These are phyloP conservation scores for Leptopilina syphax DNA, from an alignment of 2,888 invertebrate species.

Conservation along the genomic window DNA sequence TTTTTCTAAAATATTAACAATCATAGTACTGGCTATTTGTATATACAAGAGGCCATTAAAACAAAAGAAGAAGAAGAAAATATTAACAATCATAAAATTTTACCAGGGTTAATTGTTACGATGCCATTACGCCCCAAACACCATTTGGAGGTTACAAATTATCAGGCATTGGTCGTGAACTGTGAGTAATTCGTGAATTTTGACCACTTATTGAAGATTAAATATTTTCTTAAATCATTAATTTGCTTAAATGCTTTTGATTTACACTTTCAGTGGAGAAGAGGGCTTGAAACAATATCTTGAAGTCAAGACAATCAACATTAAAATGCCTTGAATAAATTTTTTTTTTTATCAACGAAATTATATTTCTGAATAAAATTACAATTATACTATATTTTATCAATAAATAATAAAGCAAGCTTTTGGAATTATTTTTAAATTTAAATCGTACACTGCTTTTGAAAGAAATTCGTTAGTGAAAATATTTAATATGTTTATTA, in stretches of 20 bases:
- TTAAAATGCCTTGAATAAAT: slow-evolving; percentile 82
- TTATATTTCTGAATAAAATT: slow-evolving; percentile 43
- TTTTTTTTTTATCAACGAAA: slow-evolving; percentile 62
- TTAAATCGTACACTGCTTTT: no score
- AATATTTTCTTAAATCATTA: neutral
- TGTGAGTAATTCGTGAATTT: slow-evolving; percentile 62
- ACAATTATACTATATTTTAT: slow-evolving; percentile 3
- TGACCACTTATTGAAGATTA: no score
- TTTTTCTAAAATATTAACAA: neutral
- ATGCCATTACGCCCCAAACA: slow-evolving; percentile 84
- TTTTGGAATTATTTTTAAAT: no score
- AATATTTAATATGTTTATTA: neutral
- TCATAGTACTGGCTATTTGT: no score
- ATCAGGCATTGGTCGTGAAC: slow-evolving; percentile 91
- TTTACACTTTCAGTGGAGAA: slow-evolving; percentile 82
- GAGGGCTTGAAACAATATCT: slow-evolving; percentile 88
- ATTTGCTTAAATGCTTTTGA: neutral
- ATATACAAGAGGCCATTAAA: no score
- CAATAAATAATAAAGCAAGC: slow-evolving; percentile 3
- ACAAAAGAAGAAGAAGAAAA: no score
- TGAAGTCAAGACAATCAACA: slow-evolving; percentile 77
- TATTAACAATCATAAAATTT: neutral
- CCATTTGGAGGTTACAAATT: slow-evolving; percentile 94
- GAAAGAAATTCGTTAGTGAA: neutral
- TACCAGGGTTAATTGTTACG: slow-evolving; percentile 87